phyloP scores from a whole-genome alignment of 2,797 vertebrate species.

The Hephaestus fuliginosus region DNA sequence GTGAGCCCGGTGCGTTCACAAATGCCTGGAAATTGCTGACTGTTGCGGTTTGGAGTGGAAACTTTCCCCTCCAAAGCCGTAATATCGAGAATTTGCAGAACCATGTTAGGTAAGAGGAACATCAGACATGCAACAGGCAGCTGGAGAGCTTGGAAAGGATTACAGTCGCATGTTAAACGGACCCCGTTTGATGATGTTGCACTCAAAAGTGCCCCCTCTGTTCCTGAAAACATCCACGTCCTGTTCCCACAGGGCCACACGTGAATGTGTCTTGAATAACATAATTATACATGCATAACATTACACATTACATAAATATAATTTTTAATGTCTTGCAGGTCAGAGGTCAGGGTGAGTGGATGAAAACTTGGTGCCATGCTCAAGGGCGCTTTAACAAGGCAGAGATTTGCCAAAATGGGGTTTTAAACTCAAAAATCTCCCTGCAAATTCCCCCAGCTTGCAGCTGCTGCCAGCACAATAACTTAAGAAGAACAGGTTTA shows the following conservation, averaged over 20 bases:
- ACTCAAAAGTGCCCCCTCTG: neutral
- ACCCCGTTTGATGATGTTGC: slow-evolving; percentile 3
- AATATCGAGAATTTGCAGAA: slow-evolving; percentile 68
- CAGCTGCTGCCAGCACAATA: neutral
- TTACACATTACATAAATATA: too few species aligned
- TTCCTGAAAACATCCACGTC: slow-evolving; percentile 9
- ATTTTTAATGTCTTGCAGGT: neutral
- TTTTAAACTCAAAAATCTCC: neutral
- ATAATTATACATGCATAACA: too few species aligned
- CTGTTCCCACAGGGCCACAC: slow-evolving; percentile 4
- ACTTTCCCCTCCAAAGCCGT: slow-evolving; percentile 46
- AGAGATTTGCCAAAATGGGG: neutral
- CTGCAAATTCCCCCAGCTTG: neutral
- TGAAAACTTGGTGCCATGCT: neutral
- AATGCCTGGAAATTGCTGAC: slow-evolving; percentile 63
- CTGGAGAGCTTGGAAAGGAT: slow-evolving; percentile 32
- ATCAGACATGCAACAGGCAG: slow-evolving; percentile 37
- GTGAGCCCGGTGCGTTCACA: slow-evolving; percentile 47
- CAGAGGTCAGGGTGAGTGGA: neutral
- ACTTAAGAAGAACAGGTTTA: neutral
- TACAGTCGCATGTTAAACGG: slow-evolving; percentile 24
- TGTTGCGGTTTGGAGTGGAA: slow-evolving; percentile 61
- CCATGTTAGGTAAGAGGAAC: slow-evolving; percentile 56
- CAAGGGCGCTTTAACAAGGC: neutral
- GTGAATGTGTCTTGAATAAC: neutral